A percentile compares a stretch with the other conserved stretches of the same genome.
Evolutionary conservation across 2,113 vertebrate genomes (phyloP).

Genomic region (Rhynchopsitta pachyrhyncha): DNA sequence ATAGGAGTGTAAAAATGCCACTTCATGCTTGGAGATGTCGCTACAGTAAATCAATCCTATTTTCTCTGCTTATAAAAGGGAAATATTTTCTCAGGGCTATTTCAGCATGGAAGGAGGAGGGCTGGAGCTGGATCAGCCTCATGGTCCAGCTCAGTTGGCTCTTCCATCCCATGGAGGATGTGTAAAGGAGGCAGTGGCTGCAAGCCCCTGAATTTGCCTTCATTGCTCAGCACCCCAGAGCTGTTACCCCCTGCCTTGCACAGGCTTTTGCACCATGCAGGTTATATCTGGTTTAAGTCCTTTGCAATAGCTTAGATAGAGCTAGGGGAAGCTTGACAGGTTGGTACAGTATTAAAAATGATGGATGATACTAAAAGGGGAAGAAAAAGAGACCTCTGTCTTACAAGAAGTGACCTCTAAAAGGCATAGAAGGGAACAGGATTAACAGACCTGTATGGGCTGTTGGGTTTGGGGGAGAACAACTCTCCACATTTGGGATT

Average conservation of each 20-base stretch:
- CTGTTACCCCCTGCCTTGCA: accelerated
- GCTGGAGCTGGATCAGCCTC: accelerated
- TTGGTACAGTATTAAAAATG: neutral
- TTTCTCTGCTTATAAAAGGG: neutral
- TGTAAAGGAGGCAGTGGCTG: neutral
- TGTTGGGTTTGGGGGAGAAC: neutral
- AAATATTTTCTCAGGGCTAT: neutral
- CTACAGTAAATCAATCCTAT: slow-evolving; percentile 2
- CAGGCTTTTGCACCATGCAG: neutral
- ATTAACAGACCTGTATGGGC: accelerated
- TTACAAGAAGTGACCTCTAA: neutral
- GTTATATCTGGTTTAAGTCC: neutral
- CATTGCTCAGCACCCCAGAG: neutral
- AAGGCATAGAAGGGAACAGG: neutral
- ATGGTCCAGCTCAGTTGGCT: neutral
- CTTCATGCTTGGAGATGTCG: slow-evolving; percentile 1
- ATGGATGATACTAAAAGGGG: neutral
- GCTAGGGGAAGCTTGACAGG: neutral
- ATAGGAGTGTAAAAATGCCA: neutral
- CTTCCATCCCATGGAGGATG: neutral
- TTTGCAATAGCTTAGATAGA: neutral
- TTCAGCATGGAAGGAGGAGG: neutral
- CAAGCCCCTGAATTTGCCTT: accelerated
- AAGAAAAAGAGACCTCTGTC: neutral
- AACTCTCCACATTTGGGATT: accelerated